Conservation (phyloP, 2,113 vertebrate species). For the Martes martes region DNA sequence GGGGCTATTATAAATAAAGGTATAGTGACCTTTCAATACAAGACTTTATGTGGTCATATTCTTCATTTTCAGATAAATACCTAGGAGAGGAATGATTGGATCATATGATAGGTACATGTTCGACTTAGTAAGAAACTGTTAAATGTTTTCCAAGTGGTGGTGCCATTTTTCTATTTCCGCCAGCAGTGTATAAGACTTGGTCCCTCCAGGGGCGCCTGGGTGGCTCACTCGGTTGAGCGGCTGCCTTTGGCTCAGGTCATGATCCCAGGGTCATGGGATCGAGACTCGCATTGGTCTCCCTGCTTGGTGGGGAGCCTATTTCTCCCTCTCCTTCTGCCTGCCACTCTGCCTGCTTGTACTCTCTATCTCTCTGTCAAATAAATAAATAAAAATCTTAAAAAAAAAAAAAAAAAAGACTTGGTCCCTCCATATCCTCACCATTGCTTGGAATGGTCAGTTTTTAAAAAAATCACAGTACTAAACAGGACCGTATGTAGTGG, state of each 20-base stretch:
- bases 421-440: background rate
- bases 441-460: too few relatives aligned
- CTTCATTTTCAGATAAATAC: background rate
- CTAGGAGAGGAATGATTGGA: background rate
- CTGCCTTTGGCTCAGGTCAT: too few relatives aligned
- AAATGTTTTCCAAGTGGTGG: background rate
- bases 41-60: background rate
- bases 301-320: too few relatives aligned
- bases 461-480: background rate
- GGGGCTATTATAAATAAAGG: background rate
- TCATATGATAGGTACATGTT: background rate
- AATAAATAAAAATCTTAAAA: too few relatives aligned
- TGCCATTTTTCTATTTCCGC: background rate
- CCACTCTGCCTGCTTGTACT: too few relatives aligned
- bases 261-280: too few relatives aligned
- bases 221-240: too few relatives aligned
- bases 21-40: background rate
- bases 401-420: background rate
- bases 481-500: rapidly evolving
- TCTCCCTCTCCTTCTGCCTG: too few relatives aligned
- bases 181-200: background rate
- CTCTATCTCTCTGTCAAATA: too few relatives aligned
- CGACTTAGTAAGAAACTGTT: background rate
- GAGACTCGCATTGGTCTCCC: too few relatives aligned
- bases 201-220: background rate